Evolutionary conservation across 2,888 invertebrate species (phyloP), one percentile per base, ranked within the genome.

Genomic region (Caenorhabditis sp.): DNA sequence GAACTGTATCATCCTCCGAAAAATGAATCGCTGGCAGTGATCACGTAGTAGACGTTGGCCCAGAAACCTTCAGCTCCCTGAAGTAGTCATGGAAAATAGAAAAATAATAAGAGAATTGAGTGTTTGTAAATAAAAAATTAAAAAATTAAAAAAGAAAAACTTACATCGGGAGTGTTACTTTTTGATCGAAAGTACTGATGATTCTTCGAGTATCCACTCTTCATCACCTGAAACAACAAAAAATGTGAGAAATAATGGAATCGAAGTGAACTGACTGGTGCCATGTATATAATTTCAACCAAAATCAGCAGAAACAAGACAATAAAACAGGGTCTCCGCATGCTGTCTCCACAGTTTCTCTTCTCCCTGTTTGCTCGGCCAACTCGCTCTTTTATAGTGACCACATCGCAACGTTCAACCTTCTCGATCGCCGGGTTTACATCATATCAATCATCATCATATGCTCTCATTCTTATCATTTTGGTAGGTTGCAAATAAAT

Each of bases 361-460:
- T 53, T 37, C 32, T 35, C 8, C 2, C n/a, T 55, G 8, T 61
- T 56, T 24, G 50, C 40, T 5, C n/a, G 26, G 15, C 18, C 55
- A 8, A 56, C 35, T 20, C 2, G 35, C 20, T 13, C 58, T 74
- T 74, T 20, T 74, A 74, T 74, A 74, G 50, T 65, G 72, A 58
- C 72, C 72, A 65, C 13, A 26, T 37, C 32, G 15, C 9, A n/a
- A n/a, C 20, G 61, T 58, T 62, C 28, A 37, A 70, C 61, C 40
- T 13, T 20, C 18, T 44, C 72, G 56, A 62, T 61, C 55, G 55
- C 70, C 70, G 56, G 53, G 62, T 74, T 74, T 74, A 58, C 72
- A 74, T 74, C 72, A 74, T 74, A 74, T 74, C 58, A 74, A 65
- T 58, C 64, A 65, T 74, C 72, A 74, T 65, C 72, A 74, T 50